These are phyloP conservation scores for Drosophila buzzatii DNA, from an alignment of 2,888 invertebrate species.

Conservation along the genomic window DNA sequence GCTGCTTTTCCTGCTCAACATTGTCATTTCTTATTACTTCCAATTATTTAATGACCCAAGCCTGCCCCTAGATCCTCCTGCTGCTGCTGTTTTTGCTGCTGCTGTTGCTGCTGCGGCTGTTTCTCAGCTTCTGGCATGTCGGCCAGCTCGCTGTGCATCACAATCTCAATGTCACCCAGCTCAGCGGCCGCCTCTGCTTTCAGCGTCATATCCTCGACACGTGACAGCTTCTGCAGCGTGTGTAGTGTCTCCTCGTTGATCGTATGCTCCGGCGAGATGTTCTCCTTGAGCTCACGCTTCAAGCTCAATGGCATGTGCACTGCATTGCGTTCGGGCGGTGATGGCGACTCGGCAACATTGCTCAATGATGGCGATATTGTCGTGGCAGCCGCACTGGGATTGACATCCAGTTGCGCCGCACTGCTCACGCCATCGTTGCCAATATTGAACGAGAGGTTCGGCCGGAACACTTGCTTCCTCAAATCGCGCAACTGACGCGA, in stretches of 20 bases:
- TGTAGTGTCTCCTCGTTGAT: conserved; percentile 83
- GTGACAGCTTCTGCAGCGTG: conserved; percentile 77
- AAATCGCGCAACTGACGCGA: conserved; percentile 83
- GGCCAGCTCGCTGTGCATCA: conserved; percentile 67
- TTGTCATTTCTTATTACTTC: conserved; percentile 40
- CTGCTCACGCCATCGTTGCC: conserved; percentile 62
- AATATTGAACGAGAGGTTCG: conserved; percentile 80
- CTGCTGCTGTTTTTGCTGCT: conserved; percentile 33
- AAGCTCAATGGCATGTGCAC: conserved; percentile 87
- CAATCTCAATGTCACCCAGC: conserved; percentile 69
- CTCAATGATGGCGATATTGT: conserved; percentile 34
- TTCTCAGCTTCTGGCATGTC: conserved; percentile 52
- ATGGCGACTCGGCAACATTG: conserved; percentile 41
- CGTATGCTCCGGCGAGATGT: conserved; percentile 88
- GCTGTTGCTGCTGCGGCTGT: conserved; percentile 32
- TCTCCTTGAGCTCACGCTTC: conserved; percentile 88
- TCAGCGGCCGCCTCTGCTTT: conserved; percentile 58
- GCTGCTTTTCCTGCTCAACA: conserved; percentile 46
- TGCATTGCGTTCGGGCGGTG: conserved; percentile 66
- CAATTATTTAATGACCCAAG: conserved; percentile 18
- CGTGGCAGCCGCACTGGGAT: conserved; percentile 22
- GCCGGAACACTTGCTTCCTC: conserved; percentile 84
- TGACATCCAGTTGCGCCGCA: conserved; percentile 40
- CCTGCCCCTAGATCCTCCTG: conserved; percentile 51
- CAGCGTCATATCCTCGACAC: conserved; percentile 54